Evolutionary conservation across 2,113 vertebrate species (phyloP).

Genomic region (Lipophrys pholis): DNA sequence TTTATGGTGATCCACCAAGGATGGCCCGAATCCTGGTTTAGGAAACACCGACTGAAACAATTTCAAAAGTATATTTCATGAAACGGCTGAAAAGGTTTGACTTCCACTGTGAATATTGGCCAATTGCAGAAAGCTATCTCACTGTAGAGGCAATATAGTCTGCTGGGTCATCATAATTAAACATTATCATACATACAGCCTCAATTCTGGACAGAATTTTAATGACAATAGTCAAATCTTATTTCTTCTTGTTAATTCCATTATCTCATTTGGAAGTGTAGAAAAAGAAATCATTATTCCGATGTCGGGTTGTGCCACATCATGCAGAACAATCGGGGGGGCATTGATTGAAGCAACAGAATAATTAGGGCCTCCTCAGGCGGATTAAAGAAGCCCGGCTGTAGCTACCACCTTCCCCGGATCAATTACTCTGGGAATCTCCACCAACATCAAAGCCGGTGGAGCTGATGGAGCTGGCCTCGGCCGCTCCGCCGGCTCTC

Average conservation of each 20-base stretch:
- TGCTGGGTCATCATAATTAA: neutral
- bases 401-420: slow-evolving; percentile 26
- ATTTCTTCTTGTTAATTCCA: slow-evolving; percentile 15
- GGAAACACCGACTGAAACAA: too few species aligned
- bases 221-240: slow-evolving; percentile 10
- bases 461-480: slow-evolving; percentile 23
- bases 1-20: too few species aligned
- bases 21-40: too few species aligned
- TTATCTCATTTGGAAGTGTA: slow-evolving; percentile 27
- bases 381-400: slow-evolving; percentile 30
- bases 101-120: too few species aligned
- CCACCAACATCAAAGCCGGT: slow-evolving; percentile 22
- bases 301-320: slow-evolving; percentile 18
- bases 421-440: slow-evolving; percentile 45
- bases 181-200: neutral
- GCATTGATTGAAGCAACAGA: slow-evolving; percentile 47
- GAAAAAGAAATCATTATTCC: slow-evolving; percentile 41
- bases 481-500: slow-evolving; percentile 11
- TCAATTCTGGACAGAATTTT: neutral
- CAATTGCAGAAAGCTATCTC: too few species aligned
- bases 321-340: slow-evolving; percentile 42
- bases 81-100: too few species aligned
- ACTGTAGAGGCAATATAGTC: too few species aligned
- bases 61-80: too few species aligned
- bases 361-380: slow-evolving; percentile 41